Conservation (phyloP, 37 sponge, comb jelly and placozoan genomes). For the Mnemiopsis leidyi region DNA sequence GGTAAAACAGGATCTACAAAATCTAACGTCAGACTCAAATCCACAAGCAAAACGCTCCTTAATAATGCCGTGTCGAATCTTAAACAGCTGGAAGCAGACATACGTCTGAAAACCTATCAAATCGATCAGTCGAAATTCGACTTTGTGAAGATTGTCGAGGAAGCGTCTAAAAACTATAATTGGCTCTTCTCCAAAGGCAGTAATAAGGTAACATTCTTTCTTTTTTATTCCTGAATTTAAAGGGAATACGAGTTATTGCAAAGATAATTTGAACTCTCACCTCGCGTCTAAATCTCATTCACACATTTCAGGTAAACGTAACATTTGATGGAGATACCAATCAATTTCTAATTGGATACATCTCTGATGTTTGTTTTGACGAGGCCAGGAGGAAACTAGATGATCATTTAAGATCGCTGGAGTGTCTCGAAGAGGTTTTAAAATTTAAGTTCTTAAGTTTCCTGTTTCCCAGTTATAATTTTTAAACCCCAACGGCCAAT, state of each 20-base stretch:
- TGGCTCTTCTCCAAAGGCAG: background rate
- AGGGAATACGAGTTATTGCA: too few relatives aligned
- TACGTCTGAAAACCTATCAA: background rate
- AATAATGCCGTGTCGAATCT: background rate
- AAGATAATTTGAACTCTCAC: too few relatives aligned
- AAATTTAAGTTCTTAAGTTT: too few relatives aligned
- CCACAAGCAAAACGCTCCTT: background rate
- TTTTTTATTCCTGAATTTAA: too few relatives aligned
- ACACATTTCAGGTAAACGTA: background rate
- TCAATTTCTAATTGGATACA: background rate
- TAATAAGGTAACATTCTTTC: background rate
- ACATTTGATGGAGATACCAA: background rate
- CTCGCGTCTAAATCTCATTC: too few relatives aligned
- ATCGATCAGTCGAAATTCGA: background rate
- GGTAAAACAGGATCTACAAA: background rate
- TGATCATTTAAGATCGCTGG: background rate
- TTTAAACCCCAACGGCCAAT: too few relatives aligned
- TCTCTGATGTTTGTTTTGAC: background rate
- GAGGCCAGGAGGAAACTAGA: background rate
- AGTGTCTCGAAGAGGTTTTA: background rate
- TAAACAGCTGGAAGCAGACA: background rate
- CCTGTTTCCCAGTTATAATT: too few relatives aligned
- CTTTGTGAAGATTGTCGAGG: background rate
- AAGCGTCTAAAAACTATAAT: background rate
- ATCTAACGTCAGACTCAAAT: background rate